These are phyloP conservation scores for Simalia tracyae DNA, from an alignment of 2,797 vertebrate species.

Conservation along the genomic window DNA sequence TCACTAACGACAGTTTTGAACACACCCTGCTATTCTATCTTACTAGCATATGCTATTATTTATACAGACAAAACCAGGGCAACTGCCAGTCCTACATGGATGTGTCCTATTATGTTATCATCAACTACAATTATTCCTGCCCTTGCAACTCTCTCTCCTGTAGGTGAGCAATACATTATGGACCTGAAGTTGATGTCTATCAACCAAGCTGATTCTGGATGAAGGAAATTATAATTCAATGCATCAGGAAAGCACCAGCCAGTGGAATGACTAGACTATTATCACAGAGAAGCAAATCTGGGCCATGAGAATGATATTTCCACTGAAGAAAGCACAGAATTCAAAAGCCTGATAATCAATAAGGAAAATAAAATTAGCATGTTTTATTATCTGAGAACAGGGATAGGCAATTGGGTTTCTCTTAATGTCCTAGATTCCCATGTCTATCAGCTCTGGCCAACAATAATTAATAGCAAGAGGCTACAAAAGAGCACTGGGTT, in stretches of 20 bases:
- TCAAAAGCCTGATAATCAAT: neutral
- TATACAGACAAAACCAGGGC: neutral
- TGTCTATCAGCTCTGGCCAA: neutral
- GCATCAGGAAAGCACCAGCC: neutral
- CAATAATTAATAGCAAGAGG: neutral
- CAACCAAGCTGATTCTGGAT: neutral
- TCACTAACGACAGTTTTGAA: neutral
- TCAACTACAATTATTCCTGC: neutral
- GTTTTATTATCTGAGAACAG: neutral
- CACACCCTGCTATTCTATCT: neutral
- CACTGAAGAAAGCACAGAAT: neutral
- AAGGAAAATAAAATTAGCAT: neutral
- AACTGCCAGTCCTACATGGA: neutral
- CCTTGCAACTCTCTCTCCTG: neutral
- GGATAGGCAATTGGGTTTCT: neutral
- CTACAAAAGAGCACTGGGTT: neutral
- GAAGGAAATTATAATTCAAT: too few species aligned
- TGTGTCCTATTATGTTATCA: neutral
- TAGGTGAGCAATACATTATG: neutral
- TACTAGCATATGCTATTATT: neutral
- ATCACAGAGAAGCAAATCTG: neutral
- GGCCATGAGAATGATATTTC: neutral
- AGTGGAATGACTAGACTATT: neutral
- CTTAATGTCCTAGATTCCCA: neutral
- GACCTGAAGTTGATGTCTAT: neutral